These are phyloP conservation scores for Leptinotarsa tumamoca DNA, from an alignment of 2,888 invertebrate genomes.

Conservation along the genomic window DNA sequence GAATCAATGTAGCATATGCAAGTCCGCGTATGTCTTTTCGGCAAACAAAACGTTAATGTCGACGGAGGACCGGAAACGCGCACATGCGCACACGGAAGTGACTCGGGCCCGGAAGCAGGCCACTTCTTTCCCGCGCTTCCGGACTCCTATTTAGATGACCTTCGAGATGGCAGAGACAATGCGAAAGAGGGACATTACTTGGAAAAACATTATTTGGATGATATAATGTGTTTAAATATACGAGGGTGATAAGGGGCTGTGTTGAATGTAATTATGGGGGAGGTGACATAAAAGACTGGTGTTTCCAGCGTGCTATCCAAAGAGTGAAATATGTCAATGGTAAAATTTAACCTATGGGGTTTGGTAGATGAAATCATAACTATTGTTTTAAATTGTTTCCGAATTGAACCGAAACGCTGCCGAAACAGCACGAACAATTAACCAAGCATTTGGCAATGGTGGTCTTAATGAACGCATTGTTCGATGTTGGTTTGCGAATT, in stretches of 20 bases:
- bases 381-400: no score
- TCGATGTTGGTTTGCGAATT: no score
- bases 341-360: no score
- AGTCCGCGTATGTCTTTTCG: constrained; percentile 34
- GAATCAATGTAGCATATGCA: constrained; percentile 59
- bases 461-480: no score
- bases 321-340: no score
- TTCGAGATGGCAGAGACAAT: constrained; percentile 43
- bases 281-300: constrained; percentile 15
- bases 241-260: constrained; percentile 51
- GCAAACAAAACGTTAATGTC: constrained; percentile 57
- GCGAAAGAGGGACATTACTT: constrained; percentile 34
- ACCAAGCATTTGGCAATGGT: no score
- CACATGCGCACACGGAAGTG: constrained; percentile 55
- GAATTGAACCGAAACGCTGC: no score
- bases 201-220: constrained; percentile 37
- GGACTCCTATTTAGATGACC: constrained; percentile 36
- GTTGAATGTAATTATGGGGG: constrained; percentile 49
- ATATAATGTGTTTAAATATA: constrained; percentile 48
- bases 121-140: constrained; percentile 45
- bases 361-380: no score
- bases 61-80: constrained; percentile 59
- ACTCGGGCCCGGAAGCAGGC: constrained; percentile 50
- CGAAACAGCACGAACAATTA: no score
- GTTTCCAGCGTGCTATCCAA: no score